phyloP scores from a whole-genome alignment of 2,888 invertebrate genomes.

The Volucella inanis region DNA sequence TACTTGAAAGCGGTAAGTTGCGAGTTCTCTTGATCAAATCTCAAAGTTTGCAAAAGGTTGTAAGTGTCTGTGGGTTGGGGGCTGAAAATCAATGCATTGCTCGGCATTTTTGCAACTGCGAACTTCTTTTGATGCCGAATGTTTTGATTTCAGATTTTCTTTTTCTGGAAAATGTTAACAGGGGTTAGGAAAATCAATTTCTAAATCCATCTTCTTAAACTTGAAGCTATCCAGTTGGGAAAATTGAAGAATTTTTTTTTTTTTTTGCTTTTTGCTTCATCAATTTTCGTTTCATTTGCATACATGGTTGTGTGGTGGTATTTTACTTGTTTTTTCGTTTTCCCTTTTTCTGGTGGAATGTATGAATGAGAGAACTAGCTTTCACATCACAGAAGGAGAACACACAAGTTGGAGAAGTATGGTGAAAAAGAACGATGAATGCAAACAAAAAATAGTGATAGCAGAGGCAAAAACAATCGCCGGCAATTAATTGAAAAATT shows the following conservation, averaged over 20 bases:
- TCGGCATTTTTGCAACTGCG: constrained; percentile 58
- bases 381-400: neutral
- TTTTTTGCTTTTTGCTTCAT: constrained; percentile 44
- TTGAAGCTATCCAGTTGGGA: constrained; percentile 1
- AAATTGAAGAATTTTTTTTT: constrained; percentile 18
- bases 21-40: neutral
- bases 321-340: constrained; percentile 35
- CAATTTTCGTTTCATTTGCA: constrained; percentile 33
- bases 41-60: constrained; percentile 1
- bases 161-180: neutral
- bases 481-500: constrained; percentile 56
- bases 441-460: constrained; percentile 30
- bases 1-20: constrained; percentile 89
- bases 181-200: neutral
- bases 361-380: constrained; percentile 20
- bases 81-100: constrained; percentile 69
- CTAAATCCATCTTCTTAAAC: neutral
- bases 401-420: constrained; percentile 15
- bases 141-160: neutral
- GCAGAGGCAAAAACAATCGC: constrained; percentile 36
- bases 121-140: neutral
- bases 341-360: constrained; percentile 16
- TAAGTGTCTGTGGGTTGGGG: constrained; percentile 13
- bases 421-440: constrained; percentile 38
- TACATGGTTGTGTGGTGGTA: constrained; percentile 51